phyloP scores from a whole-genome alignment of 2,797 vertebrate genomes.

The Trematomus bernacchii region DNA sequence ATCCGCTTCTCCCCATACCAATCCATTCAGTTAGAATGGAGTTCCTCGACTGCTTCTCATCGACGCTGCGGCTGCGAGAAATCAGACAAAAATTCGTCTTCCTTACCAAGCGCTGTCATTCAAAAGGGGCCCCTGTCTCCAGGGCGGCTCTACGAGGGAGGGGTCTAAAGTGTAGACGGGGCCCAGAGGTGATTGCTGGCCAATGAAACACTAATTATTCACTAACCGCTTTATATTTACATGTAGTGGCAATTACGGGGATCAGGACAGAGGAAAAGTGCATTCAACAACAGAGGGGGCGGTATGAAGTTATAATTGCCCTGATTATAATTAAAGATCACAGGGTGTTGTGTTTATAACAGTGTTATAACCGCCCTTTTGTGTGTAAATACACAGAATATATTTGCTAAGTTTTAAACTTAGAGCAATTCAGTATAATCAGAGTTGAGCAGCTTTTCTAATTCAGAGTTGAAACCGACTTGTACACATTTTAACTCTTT shows the following conservation, averaged over 20 bases:
- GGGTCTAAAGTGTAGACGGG: constrained; percentile 69
- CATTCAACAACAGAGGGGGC: constrained; percentile 21
- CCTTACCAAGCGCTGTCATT: constrained; percentile 82
- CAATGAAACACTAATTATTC: constrained; percentile 81
- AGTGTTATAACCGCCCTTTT: constrained; percentile 12
- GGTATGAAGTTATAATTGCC: constrained; percentile 49
- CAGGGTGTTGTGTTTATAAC: constrained; percentile 25
- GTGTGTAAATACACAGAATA: neutral
- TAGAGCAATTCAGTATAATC: neutral
- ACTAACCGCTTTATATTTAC: constrained; percentile 76
- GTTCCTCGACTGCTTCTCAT: constrained; percentile 83
- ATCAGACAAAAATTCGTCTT: constrained; percentile 82
- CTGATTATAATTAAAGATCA: constrained; percentile 37
- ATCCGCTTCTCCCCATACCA: constrained; percentile 91
- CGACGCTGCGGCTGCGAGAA: constrained; percentile 82
- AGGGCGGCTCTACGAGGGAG: constrained; percentile 78
- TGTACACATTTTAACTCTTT: neutral
- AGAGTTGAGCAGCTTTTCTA: neutral
- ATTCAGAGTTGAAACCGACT: neutral
- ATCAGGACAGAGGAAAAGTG: constrained; percentile 54
- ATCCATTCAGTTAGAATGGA: constrained; percentile 90
- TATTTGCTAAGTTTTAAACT: neutral
- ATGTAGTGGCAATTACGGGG: constrained; percentile 72
- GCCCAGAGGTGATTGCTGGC: constrained; percentile 72
- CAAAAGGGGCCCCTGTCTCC: constrained; percentile 80